phyloP scores from a whole-genome alignment of 1,140 invertebrate genomes.

The Glossosoma conforme region DNA sequence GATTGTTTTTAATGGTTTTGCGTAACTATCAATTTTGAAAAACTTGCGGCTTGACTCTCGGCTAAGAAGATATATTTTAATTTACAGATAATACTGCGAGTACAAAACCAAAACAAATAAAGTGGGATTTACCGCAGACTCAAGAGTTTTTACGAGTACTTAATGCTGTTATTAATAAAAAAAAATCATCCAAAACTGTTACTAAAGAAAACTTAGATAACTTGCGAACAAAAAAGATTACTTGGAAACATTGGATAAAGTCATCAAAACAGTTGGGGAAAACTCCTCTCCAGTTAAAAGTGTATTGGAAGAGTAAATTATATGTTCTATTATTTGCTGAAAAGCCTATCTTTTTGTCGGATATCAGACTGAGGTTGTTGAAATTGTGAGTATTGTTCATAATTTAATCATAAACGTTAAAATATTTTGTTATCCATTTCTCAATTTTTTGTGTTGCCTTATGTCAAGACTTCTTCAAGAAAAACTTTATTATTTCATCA shows the following conservation, averaged over 20 bases:
- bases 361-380: conserved; percentile 12
- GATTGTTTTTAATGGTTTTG: no score
- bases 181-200: no score
- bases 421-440: not conserved
- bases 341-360: conserved; percentile 7
- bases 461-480: not conserved
- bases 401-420: not conserved
- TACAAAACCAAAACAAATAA: no score
- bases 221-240: conserved; percentile 9
- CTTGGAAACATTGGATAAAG: conserved; percentile 6
- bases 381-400: conserved; percentile 16
- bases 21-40: no score
- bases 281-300: conserved; percentile 14
- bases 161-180: no score
- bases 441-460: not conserved
- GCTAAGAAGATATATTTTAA: no score
- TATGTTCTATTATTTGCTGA: conserved; percentile 23
- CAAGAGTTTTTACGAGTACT: no score
- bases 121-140: no score
- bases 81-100: no score
- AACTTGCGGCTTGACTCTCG: no score
- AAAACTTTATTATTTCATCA: conserved; percentile 6
- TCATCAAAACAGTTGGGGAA: conserved; percentile 10
- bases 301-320: conserved; percentile 20
- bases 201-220: no score